Conservation (phyloP, 1,140 invertebrate genomes). For the Caenorhabditis brenneri region DNA sequence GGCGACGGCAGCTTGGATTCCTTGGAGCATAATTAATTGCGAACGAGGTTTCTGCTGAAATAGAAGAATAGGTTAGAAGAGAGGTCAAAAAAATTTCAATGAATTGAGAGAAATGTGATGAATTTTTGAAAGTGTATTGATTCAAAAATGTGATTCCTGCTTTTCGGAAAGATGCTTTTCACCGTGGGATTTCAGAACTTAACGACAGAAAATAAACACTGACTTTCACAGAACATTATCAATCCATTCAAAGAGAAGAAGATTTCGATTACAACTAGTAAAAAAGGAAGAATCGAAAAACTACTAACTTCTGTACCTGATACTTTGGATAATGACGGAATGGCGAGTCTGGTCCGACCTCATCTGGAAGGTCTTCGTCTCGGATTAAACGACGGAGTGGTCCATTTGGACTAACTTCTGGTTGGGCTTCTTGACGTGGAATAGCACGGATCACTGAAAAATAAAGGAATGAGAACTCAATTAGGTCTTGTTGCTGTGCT, state of each 20-base stretch:
- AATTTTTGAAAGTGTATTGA: no score
- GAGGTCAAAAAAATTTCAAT: no score
- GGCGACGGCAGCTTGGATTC: slow-evolving; percentile 29
- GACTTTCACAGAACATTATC: background rate
- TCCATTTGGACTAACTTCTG: slow-evolving; percentile 13
- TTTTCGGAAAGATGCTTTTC: background rate
- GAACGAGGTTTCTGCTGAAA: slow-evolving; percentile 37
- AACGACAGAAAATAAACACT: background rate
- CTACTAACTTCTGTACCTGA: slow-evolving; percentile 48
- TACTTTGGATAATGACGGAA: slow-evolving; percentile 53
- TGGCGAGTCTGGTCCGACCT: slow-evolving; percentile 51
- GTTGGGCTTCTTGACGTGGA: background rate
- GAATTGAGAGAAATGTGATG: no score
- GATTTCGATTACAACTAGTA: slow-evolving; percentile 17
- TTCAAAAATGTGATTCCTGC: background rate
- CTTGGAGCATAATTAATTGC: slow-evolving; percentile 26
- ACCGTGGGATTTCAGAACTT: no score
- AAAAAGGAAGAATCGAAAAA: slow-evolving; percentile 38
- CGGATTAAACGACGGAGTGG: slow-evolving; percentile 46
- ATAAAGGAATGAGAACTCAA: background rate
- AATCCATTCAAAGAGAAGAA: background rate
- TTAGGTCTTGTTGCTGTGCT: no score
- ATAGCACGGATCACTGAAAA: background rate
- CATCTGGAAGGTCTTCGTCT: slow-evolving; percentile 47
- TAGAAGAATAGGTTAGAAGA: background rate